Percentiles rank a stretch among this genome's conserved stretches.
Conservation (phyloP, 2,797 vertebrate genomes). For the Pristis pectinata region DNA sequence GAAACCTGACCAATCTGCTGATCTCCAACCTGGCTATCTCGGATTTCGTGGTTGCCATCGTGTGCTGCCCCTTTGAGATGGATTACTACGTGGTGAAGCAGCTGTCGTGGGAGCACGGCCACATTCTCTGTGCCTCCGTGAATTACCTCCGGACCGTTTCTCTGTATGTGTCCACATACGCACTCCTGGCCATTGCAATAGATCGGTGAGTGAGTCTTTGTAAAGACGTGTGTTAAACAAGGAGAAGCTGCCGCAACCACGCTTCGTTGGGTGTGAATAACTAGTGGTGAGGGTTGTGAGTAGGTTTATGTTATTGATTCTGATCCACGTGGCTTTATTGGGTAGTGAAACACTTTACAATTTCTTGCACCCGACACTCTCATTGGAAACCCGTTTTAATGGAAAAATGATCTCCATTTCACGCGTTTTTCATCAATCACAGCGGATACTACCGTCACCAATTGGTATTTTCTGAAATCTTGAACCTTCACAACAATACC, state of each 20-base stretch:
- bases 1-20: constrained; percentile 91
- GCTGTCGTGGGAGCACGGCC: constrained; percentile 88
- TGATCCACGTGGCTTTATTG: not conserved
- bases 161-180: constrained; percentile 90
- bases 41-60: constrained; percentile 85
- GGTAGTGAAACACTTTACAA: not conserved
- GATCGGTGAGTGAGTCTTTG: constrained; percentile 71
- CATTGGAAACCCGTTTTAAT: not conserved
- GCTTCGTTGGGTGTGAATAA: not conserved
- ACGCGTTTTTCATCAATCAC: not conserved
- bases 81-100: constrained; percentile 92
- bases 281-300: not conserved
- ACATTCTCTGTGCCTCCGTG: constrained; percentile 78
- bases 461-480: not conserved
- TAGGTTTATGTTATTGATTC: not conserved
- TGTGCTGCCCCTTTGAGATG: constrained; percentile 94
- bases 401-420: not conserved
- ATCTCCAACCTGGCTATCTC: constrained; percentile 94
- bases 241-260: not conserved
- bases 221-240: not conserved
- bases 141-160: constrained; percentile 91
- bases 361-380: not conserved
- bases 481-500: not conserved
- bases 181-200: constrained; percentile 85
- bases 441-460: not conserved